These are phyloP conservation scores for Nineta flava DNA, from an alignment of 2,888 invertebrate genomes.

Conservation along the genomic window DNA sequence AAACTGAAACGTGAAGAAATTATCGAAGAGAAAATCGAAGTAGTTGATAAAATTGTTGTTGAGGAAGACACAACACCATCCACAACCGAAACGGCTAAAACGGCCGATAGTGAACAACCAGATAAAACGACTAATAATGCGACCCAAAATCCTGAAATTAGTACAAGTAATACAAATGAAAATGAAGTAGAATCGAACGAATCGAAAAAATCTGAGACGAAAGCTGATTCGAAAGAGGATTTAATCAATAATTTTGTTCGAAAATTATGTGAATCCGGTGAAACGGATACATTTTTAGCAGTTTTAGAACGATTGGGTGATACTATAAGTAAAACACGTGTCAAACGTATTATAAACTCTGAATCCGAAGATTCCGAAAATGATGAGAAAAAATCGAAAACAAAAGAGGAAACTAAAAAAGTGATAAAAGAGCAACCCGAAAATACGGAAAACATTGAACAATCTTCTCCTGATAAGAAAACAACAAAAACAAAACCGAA, in stretches of 20 bases:
- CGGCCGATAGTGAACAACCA: slow-evolving; percentile 9
- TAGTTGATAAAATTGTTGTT: slow-evolving; percentile 21
- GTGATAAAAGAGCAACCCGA: slow-evolving; percentile 9
- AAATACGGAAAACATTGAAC: slow-evolving; percentile 2
- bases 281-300: slow-evolving; percentile 20
- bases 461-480: neutral
- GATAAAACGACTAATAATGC: slow-evolving; percentile 16
- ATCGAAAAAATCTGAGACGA: slow-evolving; percentile 9
- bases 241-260: slow-evolving; percentile 20
- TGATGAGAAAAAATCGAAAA: slow-evolving; percentile 16
- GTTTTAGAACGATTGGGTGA: slow-evolving; percentile 29
- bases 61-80: slow-evolving; percentile 22
- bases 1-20: slow-evolving; percentile 27
- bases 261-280: slow-evolving; percentile 19
- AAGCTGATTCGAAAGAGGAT: slow-evolving; percentile 19
- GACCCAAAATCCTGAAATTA: slow-evolving; percentile 14
- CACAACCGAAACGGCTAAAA: slow-evolving; percentile 15
- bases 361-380: slow-evolving; percentile 33
- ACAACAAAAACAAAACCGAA: slow-evolving; percentile 10
- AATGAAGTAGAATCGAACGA: slow-evolving; percentile 14
- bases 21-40: slow-evolving; percentile 28
- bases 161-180: slow-evolving; percentile 6
- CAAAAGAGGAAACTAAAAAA: slow-evolving; percentile 9
- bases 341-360: slow-evolving; percentile 39
- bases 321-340: slow-evolving; percentile 30